phyloP scores from a whole-genome alignment of 2,113 vertebrate species.

The Triplophysa rosa region DNA sequence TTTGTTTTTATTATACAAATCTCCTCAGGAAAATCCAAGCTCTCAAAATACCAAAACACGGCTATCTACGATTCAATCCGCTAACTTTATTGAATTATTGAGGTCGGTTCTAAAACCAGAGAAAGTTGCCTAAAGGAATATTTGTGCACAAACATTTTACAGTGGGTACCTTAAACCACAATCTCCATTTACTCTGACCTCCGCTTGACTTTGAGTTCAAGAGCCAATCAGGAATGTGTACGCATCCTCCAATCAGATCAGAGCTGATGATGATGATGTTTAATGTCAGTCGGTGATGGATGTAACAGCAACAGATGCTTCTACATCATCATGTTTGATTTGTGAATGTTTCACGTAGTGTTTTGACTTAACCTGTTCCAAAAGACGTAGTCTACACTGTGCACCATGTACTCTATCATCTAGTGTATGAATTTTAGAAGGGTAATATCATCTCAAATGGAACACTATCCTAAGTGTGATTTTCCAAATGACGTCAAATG shows the following conservation, averaged over 20 bases:
- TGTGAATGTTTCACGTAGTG: too few relatives aligned
- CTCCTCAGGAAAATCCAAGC: not conserved
- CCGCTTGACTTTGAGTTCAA: slow-evolving; percentile 36
- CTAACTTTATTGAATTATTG: slow-evolving; percentile 31
- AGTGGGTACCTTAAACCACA: not conserved
- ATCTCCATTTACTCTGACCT: slow-evolving; percentile 44
- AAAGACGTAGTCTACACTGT: too few relatives aligned
- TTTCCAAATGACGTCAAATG: too few relatives aligned
- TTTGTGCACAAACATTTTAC: not conserved
- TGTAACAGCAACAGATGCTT: not conserved
- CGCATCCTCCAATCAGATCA: not conserved
- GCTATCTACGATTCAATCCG: slow-evolving; percentile 1
- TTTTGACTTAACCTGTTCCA: too few relatives aligned
- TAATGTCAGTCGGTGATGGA: too few relatives aligned
- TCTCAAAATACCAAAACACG: not conserved
- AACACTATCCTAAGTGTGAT: too few relatives aligned
- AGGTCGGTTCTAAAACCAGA: slow-evolving; percentile 1
- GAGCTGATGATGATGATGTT: not conserved
- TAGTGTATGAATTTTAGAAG: too few relatives aligned
- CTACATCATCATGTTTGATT: too few relatives aligned
- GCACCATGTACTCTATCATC: too few relatives aligned
- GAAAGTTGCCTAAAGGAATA: not conserved
- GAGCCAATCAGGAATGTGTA: slow-evolving; percentile 23
- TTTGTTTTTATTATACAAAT: slow-evolving; percentile 33
- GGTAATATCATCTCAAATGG: too few relatives aligned